Evolutionary conservation across 92 coral and sea anemone species (phyloP).

Genomic region (Paramuricea clavata): DNA sequence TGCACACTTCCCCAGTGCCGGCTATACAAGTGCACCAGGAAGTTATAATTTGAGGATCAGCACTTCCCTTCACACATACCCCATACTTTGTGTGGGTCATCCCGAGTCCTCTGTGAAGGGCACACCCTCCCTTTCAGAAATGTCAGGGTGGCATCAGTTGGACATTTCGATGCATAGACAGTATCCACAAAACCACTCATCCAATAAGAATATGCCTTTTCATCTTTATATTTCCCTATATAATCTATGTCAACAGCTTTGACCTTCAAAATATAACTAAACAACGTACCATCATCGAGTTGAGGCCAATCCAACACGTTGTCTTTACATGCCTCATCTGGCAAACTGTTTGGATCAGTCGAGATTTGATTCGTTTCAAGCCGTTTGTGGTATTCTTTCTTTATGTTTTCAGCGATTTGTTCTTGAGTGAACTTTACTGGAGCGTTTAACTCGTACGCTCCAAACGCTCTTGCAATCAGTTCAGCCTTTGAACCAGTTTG

Average conservation of each 20-base stretch:
- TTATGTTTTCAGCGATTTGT: conserved; percentile 1
- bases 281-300: conserved; percentile 46
- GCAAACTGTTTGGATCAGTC: background rate
- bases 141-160: conserved; percentile 1
- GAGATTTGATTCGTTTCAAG: background rate
- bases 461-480: conserved; percentile 51
- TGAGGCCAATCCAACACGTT: conserved; percentile 54
- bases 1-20: conserved; percentile 13
- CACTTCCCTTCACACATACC: background rate
- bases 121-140: conserved; percentile 44
- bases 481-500: conserved; percentile 41
- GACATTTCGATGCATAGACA: conserved; percentile 43
- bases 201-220: conserved; percentile 1
- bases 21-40: conserved; percentile 15
- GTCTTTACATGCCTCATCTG: too few species aligned
- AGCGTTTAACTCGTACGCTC: conserved; percentile 4
- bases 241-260: conserved; percentile 43
- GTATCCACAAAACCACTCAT: conserved; percentile 36
- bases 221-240: conserved; percentile 12
- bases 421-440: conserved; percentile 43
- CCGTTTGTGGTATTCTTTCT: conserved; percentile 36
- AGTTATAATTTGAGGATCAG: background rate
- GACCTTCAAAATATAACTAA: conserved; percentile 40
- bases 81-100: conserved; percentile 38
- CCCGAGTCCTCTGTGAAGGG: conserved; percentile 58